phyloP scores from a whole-genome alignment of 2,888 invertebrate genomes.

The Leucophora obtusa region DNA sequence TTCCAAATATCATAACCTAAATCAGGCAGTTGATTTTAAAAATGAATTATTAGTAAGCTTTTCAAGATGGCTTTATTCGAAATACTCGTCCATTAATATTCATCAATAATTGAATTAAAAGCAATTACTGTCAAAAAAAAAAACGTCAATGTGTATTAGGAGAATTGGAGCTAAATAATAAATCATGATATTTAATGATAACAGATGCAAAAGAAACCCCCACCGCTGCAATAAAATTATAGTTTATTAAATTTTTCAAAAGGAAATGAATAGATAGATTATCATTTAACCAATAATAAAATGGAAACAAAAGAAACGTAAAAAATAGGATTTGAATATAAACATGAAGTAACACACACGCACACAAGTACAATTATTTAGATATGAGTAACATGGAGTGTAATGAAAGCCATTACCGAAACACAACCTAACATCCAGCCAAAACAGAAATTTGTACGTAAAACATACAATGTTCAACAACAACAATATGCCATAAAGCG shows the following conservation, averaged over 20 bases:
- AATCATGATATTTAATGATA: constrained; percentile 14
- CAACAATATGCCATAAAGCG: constrained; percentile 33
- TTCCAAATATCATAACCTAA: neutral
- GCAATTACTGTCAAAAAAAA: constrained; percentile 38
- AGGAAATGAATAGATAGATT: neutral
- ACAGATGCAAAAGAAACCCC: neutral
- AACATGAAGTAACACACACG: neutral
- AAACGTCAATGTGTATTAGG: constrained; percentile 29
- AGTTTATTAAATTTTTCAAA: neutral
- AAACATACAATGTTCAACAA: constrained; percentile 5
- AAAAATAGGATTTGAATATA: constrained; percentile 12
- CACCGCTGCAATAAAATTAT: neutral
- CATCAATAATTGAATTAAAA: constrained; percentile 21
- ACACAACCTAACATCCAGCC: constrained; percentile 11
- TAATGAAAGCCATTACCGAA: neutral
- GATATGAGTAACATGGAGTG: neutral
- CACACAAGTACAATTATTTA: neutral
- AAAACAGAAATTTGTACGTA: neutral
- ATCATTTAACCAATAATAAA: neutral
- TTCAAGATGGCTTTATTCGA: neutral
- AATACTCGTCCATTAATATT: too few species aligned
- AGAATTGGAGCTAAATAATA: constrained; percentile 26
- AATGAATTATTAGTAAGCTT: neutral
- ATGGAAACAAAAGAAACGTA: neutral
- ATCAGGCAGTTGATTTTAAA: too few species aligned